phyloP scores from a whole-genome alignment of 2,113 vertebrate species.

The rat (Rattus norvegicus) region GRCr8 NC_086019.1:35391001-35391500 shows the following conservation, averaged over 20 bases:
- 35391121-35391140: neutral
- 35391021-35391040: neutral
- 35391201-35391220: neutral
- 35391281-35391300: neutral
- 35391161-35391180: no score
- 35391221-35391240: neutral
- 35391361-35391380: neutral
- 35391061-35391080: neutral
- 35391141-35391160: neutral
- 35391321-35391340: no score
- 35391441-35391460: neutral
- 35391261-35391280: neutral
- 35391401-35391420: neutral
- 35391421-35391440: no score
- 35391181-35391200: neutral
- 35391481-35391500: neutral
- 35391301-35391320: neutral
- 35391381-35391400: no score
- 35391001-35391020: neutral
- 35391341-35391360: neutral
- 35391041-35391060: neutral
- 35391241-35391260: neutral
- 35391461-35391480: neutral
- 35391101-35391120: no score
- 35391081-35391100: rapidly evolving